Percentiles rank a stretch among this genome's conserved stretches.
Conservation (phyloP, 2,888 invertebrate genomes). For the Agonum fuliginosum region DNA sequence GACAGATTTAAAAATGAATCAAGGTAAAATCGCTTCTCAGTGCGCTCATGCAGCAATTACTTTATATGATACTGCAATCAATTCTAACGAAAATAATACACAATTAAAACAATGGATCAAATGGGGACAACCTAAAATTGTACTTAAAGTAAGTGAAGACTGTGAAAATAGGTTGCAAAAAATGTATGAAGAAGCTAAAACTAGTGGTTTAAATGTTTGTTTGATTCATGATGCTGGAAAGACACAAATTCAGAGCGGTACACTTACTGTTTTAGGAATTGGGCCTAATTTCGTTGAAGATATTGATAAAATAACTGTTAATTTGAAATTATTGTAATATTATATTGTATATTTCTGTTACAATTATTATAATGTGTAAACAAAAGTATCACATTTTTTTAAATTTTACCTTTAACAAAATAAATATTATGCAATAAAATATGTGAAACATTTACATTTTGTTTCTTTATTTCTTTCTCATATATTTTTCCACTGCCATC, state of each 20-base stretch:
- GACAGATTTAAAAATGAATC: slow-evolving; percentile 84
- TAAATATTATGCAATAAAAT: no score
- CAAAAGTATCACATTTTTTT: no score
- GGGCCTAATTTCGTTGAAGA: slow-evolving; percentile 79
- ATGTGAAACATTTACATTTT: no score
- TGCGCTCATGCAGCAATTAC: slow-evolving; percentile 86
- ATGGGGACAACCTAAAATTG: slow-evolving; percentile 85
- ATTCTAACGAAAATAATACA: slow-evolving; percentile 68
- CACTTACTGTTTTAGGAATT: slow-evolving; percentile 83
- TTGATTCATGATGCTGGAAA: slow-evolving; percentile 83
- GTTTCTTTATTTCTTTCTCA: no score
- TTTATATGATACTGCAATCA: slow-evolving; percentile 77
- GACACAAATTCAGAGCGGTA: slow-evolving; percentile 82
- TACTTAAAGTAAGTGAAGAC: slow-evolving; percentile 76
- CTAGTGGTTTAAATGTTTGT: slow-evolving; percentile 74
- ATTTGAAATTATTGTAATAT: slow-evolving; percentile 78
- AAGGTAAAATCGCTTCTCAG: slow-evolving; percentile 87
- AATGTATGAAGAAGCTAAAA: slow-evolving; percentile 74
- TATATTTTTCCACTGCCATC: no score
- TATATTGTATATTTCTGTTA: not conserved
- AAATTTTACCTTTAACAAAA: no score
- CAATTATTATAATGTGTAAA: no score
- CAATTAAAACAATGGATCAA: slow-evolving; percentile 78
- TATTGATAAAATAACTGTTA: slow-evolving; percentile 79
- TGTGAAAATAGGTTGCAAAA: slow-evolving; percentile 73